These are phyloP conservation scores for Temnopleurus reevesii DNA, from an alignment of 53 echinoderm and acorn worm genomes.

Conservation along the genomic window DNA sequence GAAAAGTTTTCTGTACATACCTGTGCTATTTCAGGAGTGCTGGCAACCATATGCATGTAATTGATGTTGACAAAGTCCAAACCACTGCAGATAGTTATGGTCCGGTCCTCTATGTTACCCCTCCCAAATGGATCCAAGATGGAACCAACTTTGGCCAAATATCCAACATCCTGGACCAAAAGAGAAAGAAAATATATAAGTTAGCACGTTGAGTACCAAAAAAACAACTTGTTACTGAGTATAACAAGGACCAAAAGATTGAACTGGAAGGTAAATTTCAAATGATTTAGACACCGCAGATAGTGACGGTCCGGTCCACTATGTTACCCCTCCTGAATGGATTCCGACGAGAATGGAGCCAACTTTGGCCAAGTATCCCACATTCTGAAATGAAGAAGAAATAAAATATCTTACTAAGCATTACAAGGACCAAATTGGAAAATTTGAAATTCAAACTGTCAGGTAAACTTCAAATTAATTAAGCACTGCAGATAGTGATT, in stretches of 20 bases:
- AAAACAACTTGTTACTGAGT: too few species aligned
- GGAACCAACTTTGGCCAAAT: constrained; percentile 68
- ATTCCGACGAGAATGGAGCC: constrained; percentile 72
- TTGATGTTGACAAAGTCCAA: constrained; percentile 95
- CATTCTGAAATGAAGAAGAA: too few species aligned
- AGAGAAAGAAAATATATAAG: too few species aligned
- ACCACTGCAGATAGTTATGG: constrained; percentile 92
- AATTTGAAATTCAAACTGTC: too few species aligned
- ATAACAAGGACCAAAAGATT: too few species aligned
- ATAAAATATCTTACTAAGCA: too few species aligned
- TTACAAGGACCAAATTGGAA: too few species aligned
- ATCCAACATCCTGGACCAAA: constrained; percentile 72
- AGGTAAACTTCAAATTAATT: too few species aligned
- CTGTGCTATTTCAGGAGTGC: constrained; percentile 84
- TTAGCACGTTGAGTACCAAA: too few species aligned
- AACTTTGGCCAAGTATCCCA: constrained; percentile 71
- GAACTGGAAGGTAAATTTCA: too few species aligned
- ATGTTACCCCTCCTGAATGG: constrained; percentile 80
- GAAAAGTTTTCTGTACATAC: constrained; percentile 28
- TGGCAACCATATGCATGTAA: constrained; percentile 98
- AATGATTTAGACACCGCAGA: too few species aligned
- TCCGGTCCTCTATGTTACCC: constrained; percentile 86
- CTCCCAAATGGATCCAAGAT: constrained; percentile 78
- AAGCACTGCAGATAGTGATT: constrained; percentile 91
- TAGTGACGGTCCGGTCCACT: constrained; percentile 85